Percentiles rank a stretch among this genome's conserved stretches.
Conservation (phyloP, 2,797 vertebrate species). For the Schizopygopsis malacanthus region DNA sequence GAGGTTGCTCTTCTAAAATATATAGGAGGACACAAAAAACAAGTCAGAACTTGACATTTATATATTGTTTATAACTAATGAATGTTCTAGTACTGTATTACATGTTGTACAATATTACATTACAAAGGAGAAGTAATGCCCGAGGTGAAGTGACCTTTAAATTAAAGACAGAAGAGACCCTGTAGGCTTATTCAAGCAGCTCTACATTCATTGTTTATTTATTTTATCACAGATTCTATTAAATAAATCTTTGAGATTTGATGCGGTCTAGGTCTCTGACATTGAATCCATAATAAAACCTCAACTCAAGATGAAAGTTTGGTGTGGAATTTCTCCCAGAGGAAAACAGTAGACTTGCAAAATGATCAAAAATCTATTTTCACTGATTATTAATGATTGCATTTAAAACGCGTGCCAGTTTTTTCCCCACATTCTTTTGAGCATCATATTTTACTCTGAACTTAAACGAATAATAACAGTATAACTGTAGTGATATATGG, state of each 20-base stretch:
- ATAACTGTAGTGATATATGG: background rate
- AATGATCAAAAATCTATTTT: background rate
- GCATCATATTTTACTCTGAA: background rate
- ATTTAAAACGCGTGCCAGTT: background rate
- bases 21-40: background rate
- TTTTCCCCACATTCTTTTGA: too few relatives aligned
- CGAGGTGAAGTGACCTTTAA: background rate
- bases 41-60: background rate
- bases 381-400: background rate
- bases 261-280: background rate
- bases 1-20: constrained; percentile 85
- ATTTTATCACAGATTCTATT: background rate
- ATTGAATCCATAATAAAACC: background rate
- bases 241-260: background rate
- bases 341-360: too few relatives aligned
- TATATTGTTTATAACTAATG: background rate
- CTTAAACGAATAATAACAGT: background rate
- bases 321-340: background rate
- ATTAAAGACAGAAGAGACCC: background rate
- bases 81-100: background rate
- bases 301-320: background rate
- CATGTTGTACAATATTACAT: background rate
- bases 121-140: background rate
- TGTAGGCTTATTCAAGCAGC: background rate
- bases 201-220: background rate